Base-by-base conservation (phyloP, 2,797 vertebrate genomes). In the Ctenosaura bakeri region DNA sequence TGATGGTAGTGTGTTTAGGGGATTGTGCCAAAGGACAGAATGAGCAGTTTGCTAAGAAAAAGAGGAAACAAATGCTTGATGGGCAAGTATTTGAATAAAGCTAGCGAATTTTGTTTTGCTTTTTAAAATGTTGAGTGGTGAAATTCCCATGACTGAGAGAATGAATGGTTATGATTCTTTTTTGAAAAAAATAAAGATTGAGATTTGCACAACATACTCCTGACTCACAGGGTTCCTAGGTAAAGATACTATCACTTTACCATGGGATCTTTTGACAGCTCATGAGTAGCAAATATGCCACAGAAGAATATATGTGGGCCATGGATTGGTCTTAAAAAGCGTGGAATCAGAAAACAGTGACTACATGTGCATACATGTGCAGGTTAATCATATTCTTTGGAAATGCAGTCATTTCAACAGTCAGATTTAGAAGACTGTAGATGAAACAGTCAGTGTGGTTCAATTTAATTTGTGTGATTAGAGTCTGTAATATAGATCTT, bases 301-400 rank as follows among this genome's bases (percentile, higher is more conserved):
- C 35, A 62, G 14, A 12, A 18, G 2, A 6, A 42, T 66, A 85
- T 2, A 85, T 2, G 32, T 82, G 0, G 35, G n/a, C 42, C 20
- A 59, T 9, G 10, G 1, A 24, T 35, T 82, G 24, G 12, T 64
- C 13, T 87, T 69, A 77, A 88, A 73, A 32, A 26, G 56, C 24
- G 74, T 76, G 22, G 38, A 62, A 59, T 35, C 81, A 56, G 64
- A 89, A 59, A 50, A 71, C 38, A 38, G 10, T 62, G 35, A 38
- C 90, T 88, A 8, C 5, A 87, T 89, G 42, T 46, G 42, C 42
- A 46, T 46, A 46, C 42, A 46, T 64, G 2, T 88, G 9, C 5
- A 9, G 87, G 83, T 91, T 88, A 50, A 86, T 20, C 90, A 89
- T 46, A 90, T 62, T 54, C 4, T 4, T 24, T 20, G 83, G 71